Percentiles rank a stretch among this genome's conserved stretches.
phyloP scores from a whole-genome alignment of 2,797 vertebrate species.

The Phrynocephalus forsythii region DNA sequence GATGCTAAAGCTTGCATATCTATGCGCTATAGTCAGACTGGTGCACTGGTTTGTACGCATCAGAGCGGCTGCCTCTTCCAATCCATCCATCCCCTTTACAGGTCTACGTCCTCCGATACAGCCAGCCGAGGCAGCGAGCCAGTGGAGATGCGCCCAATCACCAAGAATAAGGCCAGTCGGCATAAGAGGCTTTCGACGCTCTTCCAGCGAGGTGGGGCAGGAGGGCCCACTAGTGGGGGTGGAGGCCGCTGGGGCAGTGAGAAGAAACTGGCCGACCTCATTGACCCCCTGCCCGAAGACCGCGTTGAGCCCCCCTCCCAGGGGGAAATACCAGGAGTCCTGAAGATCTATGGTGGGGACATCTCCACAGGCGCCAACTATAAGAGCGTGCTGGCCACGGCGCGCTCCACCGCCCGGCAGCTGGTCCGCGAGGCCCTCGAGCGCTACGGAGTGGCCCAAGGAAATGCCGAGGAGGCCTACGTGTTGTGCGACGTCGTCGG shows the following conservation, averaged over 20 bases:
- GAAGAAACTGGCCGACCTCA: constrained; percentile 73
- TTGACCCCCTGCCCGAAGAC: constrained; percentile 72
- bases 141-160: constrained; percentile 84
- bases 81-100: constrained; percentile 58
- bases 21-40: background rate
- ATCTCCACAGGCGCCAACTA: constrained; percentile 78
- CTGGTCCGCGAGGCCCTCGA: constrained; percentile 76
- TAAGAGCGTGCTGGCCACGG: constrained; percentile 79
- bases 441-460: constrained; percentile 69
- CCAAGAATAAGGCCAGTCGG: constrained; percentile 78
- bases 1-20: background rate
- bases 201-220: constrained; percentile 84
- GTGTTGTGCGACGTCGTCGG: constrained; percentile 86
- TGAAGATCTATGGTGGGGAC: constrained; percentile 78
- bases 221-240: constrained; percentile 75
- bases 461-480: constrained; percentile 80
- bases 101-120: constrained; percentile 77
- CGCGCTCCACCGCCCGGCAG: constrained; percentile 74
- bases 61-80: background rate
- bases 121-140: constrained; percentile 75
- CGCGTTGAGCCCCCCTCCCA: constrained; percentile 60
- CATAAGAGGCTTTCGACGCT: constrained; percentile 92
- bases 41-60: background rate
- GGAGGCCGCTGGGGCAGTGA: constrained; percentile 80
- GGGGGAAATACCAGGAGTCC: constrained; percentile 73